phyloP scores from a whole-genome alignment of 2,113 vertebrate genomes.

The Xenopus laevis region DNA sequence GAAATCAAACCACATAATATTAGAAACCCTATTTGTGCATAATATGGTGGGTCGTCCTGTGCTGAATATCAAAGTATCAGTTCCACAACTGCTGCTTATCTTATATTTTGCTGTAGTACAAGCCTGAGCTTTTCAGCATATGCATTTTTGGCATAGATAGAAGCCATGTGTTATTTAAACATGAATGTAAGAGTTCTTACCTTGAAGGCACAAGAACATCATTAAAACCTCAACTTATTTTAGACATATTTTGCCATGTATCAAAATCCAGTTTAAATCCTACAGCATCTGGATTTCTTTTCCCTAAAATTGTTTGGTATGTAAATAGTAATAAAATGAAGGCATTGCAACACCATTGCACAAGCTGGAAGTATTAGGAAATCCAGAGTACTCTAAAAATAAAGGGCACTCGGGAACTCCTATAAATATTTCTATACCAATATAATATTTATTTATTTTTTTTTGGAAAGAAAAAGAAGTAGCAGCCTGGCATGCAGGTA shows the following conservation, averaged over 20 bases:
- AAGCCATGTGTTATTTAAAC: neutral
- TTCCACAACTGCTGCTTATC: no score
- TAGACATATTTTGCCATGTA: neutral
- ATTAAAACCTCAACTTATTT: neutral
- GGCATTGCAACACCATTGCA: slow-evolving; percentile 30
- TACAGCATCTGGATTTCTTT: slow-evolving; percentile 25
- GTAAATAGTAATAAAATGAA: slow-evolving; percentile 14
- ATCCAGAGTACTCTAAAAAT: slow-evolving; percentile 15
- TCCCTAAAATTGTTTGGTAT: neutral
- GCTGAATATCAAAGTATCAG: no score
- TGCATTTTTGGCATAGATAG: neutral
- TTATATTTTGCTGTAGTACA: neutral
- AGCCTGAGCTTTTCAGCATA: neutral
- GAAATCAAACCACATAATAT: no score
- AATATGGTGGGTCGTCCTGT: no score
- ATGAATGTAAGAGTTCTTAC: neutral
- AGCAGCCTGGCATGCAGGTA: no score
- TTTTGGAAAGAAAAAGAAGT: no score
- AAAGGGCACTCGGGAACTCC: slow-evolving; percentile 28
- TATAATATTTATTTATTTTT: no score
- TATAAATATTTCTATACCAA: neutral
- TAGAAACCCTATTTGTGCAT: no score
- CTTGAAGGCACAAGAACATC: neutral
- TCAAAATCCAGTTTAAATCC: neutral
- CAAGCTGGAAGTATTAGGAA: slow-evolving; percentile 3